A percentile compares a stretch with the other conserved stretches of the same genome.
These are phyloP conservation scores for Polypedilum vanderplanki DNA, from an alignment of 1,140 invertebrate genomes.

Conservation along the genomic window DNA sequence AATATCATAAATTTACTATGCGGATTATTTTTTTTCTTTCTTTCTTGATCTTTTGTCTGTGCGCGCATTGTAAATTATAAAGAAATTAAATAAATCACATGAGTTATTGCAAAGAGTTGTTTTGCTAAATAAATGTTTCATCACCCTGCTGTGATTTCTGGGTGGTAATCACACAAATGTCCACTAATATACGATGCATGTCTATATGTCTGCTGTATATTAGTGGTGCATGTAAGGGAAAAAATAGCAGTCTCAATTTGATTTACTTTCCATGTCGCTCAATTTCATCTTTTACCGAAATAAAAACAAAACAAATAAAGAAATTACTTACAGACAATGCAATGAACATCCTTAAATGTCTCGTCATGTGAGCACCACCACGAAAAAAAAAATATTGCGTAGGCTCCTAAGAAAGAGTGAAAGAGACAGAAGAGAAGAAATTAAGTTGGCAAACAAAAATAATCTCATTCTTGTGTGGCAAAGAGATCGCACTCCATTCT, in stretches of 20 bases:
- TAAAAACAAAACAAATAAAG: too few relatives aligned
- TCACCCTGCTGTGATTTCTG: conserved; percentile 24
- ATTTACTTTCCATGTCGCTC: conserved; percentile 5
- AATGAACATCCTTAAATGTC: conserved; percentile 15
- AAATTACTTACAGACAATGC: background rate
- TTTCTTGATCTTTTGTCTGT: background rate
- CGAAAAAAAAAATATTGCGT: background rate
- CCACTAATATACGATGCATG: background rate
- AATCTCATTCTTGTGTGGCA: conserved; percentile 16
- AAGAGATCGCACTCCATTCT: background rate
- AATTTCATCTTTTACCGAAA: too few relatives aligned
- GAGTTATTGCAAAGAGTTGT: background rate
- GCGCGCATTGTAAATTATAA: background rate
- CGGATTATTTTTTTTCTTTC: background rate
- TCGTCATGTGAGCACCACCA: background rate
- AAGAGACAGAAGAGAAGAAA: background rate
- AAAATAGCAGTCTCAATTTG: background rate
- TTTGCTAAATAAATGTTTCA: conserved; percentile 14
- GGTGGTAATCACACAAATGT: conserved; percentile 23
- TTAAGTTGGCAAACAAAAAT: background rate
- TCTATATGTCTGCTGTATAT: background rate
- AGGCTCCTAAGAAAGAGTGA: background rate
- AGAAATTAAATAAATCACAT: conserved; percentile 27
- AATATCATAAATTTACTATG: background rate
- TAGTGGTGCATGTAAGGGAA: background rate